Percentiles rank a stretch among this genome's conserved stretches.
Evolutionary conservation across 2,888 invertebrate genomes (phyloP).

Genomic region (Drosophila kanekoi): DNA sequence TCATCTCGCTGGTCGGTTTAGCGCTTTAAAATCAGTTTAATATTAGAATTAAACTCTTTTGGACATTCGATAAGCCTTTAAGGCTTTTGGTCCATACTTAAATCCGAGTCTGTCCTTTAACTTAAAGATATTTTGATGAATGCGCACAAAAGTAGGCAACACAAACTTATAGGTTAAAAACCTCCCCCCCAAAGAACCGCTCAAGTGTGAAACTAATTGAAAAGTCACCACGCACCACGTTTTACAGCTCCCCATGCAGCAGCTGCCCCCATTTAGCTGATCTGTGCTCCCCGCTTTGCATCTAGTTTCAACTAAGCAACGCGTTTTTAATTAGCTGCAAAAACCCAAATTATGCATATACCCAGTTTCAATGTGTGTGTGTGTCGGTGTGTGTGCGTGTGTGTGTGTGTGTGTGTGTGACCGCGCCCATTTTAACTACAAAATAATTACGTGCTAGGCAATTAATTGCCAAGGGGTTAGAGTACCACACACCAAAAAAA

Average conservation of each 20-base stretch:
- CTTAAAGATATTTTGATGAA: not conserved
- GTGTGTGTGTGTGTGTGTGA: conserved; percentile 29
- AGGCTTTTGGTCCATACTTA: no score
- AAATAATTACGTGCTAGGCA: conserved; percentile 78
- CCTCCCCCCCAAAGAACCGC: conserved; percentile 7
- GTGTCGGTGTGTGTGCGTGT: conserved; percentile 23
- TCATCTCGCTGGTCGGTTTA: no score
- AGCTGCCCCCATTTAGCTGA: conserved; percentile 1
- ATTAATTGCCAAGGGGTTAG: conserved; percentile 77
- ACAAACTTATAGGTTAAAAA: conserved; percentile 13
- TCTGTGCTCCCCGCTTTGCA: conserved; percentile 1
- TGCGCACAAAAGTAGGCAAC: conserved; percentile 30
- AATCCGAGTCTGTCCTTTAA: no score
- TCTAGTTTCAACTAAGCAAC: conserved; percentile 61
- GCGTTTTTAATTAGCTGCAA: conserved; percentile 80
- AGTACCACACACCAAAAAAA: conserved; percentile 44
- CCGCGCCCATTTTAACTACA: conserved; percentile 73
- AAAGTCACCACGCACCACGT: conserved; percentile 49
- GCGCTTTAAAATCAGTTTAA: not conserved
- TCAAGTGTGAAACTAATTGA: conserved; percentile 56
- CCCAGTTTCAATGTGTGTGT: conserved; percentile 13
- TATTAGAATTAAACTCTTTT: no score
- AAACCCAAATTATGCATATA: conserved; percentile 75
- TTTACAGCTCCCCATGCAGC: conserved; percentile 12
- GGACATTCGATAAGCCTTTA: no score